Evolutionary conservation across 2,113 vertebrate species (phyloP).

Genomic region (Silurus glanis): DNA sequence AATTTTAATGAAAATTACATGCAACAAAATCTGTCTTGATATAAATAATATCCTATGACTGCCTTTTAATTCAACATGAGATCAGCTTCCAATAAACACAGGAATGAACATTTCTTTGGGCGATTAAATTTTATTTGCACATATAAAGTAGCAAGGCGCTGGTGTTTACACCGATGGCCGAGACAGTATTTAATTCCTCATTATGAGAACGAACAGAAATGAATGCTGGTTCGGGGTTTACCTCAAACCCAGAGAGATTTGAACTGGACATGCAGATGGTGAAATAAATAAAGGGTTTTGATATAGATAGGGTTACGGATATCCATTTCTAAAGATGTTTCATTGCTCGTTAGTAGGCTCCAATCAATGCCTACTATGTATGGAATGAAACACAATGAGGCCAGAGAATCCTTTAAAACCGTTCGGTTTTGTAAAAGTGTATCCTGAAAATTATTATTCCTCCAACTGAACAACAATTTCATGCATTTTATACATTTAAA

Average conservation of each 20-base stretch:
- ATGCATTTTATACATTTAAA: background rate
- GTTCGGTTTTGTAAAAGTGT: background rate
- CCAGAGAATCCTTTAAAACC: background rate
- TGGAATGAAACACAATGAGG: background rate
- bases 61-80: background rate
- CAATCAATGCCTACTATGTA: background rate
- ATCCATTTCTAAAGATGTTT: background rate
- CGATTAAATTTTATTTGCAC: conserved; percentile 10
- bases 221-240: background rate
- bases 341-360: background rate
- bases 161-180: background rate
- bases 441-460: background rate
- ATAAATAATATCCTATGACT: background rate
- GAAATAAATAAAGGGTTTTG: background rate
- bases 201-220: conserved; percentile 8
- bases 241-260: background rate
- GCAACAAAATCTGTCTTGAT: too few relatives aligned
- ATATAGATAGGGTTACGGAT: background rate
- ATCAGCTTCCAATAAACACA: background rate
- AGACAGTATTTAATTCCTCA: background rate
- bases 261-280: background rate
- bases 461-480: background rate
- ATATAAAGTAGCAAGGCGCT: background rate
- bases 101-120: background rate
- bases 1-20: too few relatives aligned